Base-by-base conservation (phyloP, 2,113 vertebrate species). In the Neogobius melanostomus region DNA sequence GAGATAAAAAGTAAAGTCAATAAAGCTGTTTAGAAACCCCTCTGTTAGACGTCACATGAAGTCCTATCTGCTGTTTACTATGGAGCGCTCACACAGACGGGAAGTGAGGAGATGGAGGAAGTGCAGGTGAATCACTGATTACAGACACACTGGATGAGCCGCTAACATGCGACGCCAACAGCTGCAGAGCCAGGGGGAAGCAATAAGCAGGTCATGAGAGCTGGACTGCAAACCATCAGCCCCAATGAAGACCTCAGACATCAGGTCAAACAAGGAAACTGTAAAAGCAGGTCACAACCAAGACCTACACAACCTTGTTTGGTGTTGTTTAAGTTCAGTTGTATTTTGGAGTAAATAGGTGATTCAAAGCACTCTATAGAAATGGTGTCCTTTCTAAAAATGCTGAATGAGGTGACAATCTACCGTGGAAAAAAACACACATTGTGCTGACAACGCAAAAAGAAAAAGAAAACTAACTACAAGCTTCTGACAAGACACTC, bases 91-190 rank as follows among this genome's bases (percentile, higher is more conserved):
- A 77, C 72, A 87, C 71, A 87, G 57, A 71, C 28, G 28, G 82
- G 77, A 86, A 84, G 83, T 11, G 79, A 74, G 76, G 76, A 89
- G 84, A 77, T 71, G 83, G 62, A 87, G 82, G 90, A 88, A 85
- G 86, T 48, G 77, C 87, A 85, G 87, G 88, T 88, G 85, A 90
- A 83, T 90, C 85, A 88, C 71, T 89, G 88, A 89, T 90, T 90
- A 90, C 83, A 90, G 85, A 80, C 73, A 74, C 80, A 61, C 76
- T 69, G 68, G 85, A 90, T 78, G 82, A 87, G 80, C 74, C 69
- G 72, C 75, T 88, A 77, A 75, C 87, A 91, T 89, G 88, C 91
- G 45, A 90, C 51, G 69, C 76, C 80, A 77, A 76, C 87, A 88
- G 88, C 88, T 90, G 89, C 52, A 73, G 67, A 63, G 83, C 87